Evolutionary conservation across 1,140 invertebrate species (phyloP), one percentile per base, ranked within the genome.

Genomic region (Octopus sinensis): DNA sequence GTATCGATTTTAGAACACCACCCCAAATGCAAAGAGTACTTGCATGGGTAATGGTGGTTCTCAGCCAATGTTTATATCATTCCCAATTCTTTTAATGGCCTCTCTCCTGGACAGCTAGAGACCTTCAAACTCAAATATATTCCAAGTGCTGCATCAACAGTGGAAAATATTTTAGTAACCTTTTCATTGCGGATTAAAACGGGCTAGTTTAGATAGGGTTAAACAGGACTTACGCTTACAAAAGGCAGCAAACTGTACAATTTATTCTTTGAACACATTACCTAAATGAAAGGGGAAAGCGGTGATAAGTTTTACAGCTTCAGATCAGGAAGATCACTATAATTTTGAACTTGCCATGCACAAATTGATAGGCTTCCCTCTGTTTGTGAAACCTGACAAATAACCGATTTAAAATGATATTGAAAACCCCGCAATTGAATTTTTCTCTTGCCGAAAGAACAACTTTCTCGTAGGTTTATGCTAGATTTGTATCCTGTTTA

Each of bases 371-470:
- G 1, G 23, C 75, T 17, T 1, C 23, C 75, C 23, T 30, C 1
- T 10, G 1, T 76, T 12, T n/a, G 2, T 76, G 10, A 23, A 76
- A 76, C 7, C 3, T 1, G 2, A 76, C 75, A 76, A 23, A 76
- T 4, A 76, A 76, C 75, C 4, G 75, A 76, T 76, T 23, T 76
- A 76, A 76, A 76, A 76, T 54, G 17, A 62, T 79, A 54, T 79
- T 79, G 79, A 62, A 43, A 68, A 5, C 51, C 23, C 56, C 43
- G 6, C 79, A 53, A 13, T 12, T 68, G 54, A 62, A 68, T 6
- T 53, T 79, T 68, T 62, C 54, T 54, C 54, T 68, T 56, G 79
- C 5, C 4, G 79, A 79, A 79, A 79, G 17, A 5, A 17, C 78
- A 79, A 53, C 53, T 43, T 56, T 23, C 62, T 43, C 62, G 5